Percentiles rank a stretch among this genome's conserved stretches.
Conservation (phyloP, 2,113 vertebrate genomes). For the Cyprinodon variegatus region DNA sequence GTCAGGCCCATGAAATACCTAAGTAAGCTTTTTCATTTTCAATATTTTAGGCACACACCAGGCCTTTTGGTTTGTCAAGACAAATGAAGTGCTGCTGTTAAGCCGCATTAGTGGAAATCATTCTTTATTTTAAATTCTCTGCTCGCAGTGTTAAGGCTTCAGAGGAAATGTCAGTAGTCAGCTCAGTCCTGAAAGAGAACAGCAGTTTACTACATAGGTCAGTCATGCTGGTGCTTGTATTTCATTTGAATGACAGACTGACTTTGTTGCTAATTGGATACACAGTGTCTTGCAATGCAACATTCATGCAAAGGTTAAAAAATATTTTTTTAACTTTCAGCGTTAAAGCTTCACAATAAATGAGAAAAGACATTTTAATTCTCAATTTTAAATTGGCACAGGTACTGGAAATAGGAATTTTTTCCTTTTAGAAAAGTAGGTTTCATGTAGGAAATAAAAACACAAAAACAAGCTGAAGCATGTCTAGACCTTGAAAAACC, state of each 20-base stretch:
- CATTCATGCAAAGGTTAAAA: background rate
- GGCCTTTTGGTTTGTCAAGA: slow-evolving; percentile 12
- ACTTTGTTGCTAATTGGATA: slow-evolving; percentile 17
- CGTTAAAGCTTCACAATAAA: too few relatives aligned
- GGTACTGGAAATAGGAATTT: too few relatives aligned
- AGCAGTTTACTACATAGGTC: slow-evolving; percentile 10
- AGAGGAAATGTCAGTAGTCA: slow-evolving; percentile 13
- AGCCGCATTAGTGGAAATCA: slow-evolving; percentile 45
- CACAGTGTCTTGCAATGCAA: slow-evolving; percentile 25
- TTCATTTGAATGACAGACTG: slow-evolving; percentile 18
- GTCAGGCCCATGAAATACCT: background rate
- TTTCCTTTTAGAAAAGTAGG: too few relatives aligned
- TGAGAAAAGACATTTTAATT: too few relatives aligned
- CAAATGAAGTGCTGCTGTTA: slow-evolving; percentile 37
- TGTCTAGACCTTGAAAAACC: background rate
- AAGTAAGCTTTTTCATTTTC: too few relatives aligned
- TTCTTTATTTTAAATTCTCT: slow-evolving; percentile 25
- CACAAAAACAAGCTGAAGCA: background rate
- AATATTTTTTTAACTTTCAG: background rate
- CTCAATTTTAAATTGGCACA: too few relatives aligned
- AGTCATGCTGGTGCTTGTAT: slow-evolving; percentile 12
- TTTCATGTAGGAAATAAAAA: too few relatives aligned
- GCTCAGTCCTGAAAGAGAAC: slow-evolving; percentile 2
- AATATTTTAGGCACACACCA: too few relatives aligned
- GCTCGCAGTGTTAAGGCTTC: slow-evolving; percentile 22